Conservation (phyloP, 2,113 vertebrate genomes). For the Antigone vipio region DNA sequence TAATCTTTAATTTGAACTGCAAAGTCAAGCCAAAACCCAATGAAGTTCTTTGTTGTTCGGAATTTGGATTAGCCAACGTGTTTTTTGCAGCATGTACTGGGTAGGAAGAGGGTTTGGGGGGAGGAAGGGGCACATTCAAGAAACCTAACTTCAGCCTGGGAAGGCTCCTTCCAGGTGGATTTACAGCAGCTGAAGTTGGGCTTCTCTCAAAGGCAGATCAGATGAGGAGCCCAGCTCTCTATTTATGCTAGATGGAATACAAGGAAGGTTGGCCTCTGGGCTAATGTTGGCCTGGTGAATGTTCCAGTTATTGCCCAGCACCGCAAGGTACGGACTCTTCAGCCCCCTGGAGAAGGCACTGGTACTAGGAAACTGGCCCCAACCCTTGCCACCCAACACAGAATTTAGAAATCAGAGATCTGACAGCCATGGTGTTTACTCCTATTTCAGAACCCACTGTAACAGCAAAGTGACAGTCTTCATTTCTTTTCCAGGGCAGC, state of each 20-base stretch:
- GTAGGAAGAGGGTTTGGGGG: not conserved
- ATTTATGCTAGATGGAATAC: not conserved
- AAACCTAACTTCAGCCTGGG: not conserved
- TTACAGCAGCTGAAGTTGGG: conserved; percentile 29
- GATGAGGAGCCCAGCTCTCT: conserved; percentile 27
- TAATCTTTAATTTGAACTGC: not conserved
- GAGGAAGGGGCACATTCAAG: conserved; percentile 26
- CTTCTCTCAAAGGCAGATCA: conserved; percentile 33
- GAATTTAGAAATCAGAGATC: not conserved
- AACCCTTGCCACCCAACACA: not conserved
- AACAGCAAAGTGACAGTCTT: not conserved
- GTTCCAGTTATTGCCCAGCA: conserved; percentile 28
- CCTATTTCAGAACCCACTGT: not conserved
- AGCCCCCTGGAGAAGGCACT: conserved; percentile 45
- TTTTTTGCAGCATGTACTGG: conserved; percentile 29
- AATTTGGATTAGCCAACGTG: conserved; percentile 17
- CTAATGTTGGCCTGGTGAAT: not conserved
- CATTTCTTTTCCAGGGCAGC: conserved; percentile 75
- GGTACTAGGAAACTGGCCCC: conserved; percentile 25
- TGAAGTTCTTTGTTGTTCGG: not conserved
- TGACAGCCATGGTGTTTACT: not conserved
- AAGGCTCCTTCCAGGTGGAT: not conserved
- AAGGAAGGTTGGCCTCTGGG: not conserved
- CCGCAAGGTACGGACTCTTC: not conserved
- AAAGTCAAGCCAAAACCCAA: not conserved